These are phyloP conservation scores for Enteromius afrohamiltoni DNA, from an alignment of 2,797 vertebrate species.

Conservation along the genomic window DNA sequence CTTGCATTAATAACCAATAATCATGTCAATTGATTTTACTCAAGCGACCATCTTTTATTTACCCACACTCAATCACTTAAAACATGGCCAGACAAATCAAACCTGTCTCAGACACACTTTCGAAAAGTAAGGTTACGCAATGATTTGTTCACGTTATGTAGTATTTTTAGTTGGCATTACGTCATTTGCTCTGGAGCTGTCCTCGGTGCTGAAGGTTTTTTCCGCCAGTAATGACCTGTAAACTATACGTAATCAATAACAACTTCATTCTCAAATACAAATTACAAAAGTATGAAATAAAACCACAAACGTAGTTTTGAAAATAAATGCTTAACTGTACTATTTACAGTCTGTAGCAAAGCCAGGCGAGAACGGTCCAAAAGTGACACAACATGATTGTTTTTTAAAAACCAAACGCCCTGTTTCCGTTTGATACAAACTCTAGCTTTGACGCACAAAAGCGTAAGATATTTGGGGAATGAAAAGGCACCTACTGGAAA, in stretches of 20 bases:
- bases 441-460: neutral
- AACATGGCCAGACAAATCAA: neutral
- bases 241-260: neutral
- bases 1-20: neutral
- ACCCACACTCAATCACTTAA: neutral
- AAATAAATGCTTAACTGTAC: neutral
- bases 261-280: neutral
- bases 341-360: neutral
- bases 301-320: neutral
- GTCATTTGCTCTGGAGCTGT: constrained; percentile 64
- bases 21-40: neutral
- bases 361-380: neutral
- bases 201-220: constrained; percentile 74
- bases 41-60: neutral
- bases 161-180: constrained; percentile 18
- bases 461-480: neutral
- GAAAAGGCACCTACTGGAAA: neutral
- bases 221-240: neutral
- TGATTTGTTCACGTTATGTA: neutral
- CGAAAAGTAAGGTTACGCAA: constrained; percentile 4
- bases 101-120: neutral
- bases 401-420: neutral
- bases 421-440: neutral
- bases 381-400: neutral
- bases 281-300: neutral